Evolutionary conservation across 2,113 vertebrate genomes (phyloP).

Genomic region (Oophaga pumilio): DNA sequence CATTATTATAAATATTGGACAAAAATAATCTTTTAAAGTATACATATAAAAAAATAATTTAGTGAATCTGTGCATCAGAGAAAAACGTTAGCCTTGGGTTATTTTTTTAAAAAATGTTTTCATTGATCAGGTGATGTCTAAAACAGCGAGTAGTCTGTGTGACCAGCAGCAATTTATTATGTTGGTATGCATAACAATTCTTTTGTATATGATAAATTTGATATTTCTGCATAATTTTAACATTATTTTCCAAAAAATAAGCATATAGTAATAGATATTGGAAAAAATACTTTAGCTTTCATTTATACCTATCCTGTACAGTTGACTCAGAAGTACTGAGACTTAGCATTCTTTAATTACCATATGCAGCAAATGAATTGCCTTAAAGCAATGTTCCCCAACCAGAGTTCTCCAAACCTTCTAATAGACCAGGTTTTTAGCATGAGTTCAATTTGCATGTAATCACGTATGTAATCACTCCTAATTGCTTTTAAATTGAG

Average conservation of each 20-base stretch:
- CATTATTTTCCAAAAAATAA: not conserved
- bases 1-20: no score
- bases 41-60: no score
- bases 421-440: constrained; percentile 54
- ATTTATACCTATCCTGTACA: not conserved
- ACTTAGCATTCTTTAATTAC: constrained; percentile 46
- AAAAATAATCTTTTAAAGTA: no score
- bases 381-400: constrained; percentile 52
- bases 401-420: constrained; percentile 44
- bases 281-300: not conserved
- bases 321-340: constrained; percentile 31
- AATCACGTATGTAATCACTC: constrained; percentile 59
- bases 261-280: not conserved
- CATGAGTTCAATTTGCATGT: constrained; percentile 58
- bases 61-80: no score
- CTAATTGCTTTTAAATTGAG: constrained; percentile 59
- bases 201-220: not conserved
- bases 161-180: no score
- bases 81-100: no score
- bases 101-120: no score
- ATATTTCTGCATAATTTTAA: not conserved
- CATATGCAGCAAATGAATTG: constrained; percentile 41
- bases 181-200: not conserved
- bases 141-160: no score
- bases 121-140: no score